Conservation (phyloP, 2,113 vertebrate genomes). For the Bubalus kerabau region DNA sequence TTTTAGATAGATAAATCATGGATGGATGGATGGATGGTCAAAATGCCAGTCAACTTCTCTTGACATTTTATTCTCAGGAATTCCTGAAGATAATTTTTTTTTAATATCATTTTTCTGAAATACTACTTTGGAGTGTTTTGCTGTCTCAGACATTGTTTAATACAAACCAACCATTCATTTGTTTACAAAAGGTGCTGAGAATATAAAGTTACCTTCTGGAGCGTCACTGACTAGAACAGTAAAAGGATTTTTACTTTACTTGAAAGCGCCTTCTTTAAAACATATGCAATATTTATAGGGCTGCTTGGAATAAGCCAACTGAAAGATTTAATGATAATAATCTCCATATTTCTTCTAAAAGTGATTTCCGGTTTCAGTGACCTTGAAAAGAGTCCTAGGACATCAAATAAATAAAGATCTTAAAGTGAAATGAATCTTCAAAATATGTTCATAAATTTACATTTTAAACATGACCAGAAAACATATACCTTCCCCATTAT, state of each 20-base stretch:
- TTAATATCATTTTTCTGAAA: neutral
- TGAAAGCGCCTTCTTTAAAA: conserved; percentile 54
- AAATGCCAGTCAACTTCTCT: neutral
- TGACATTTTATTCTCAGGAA: neutral
- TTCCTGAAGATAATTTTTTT: neutral
- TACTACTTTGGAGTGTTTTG: neutral
- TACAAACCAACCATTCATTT: neutral
- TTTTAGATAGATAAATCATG: neutral
- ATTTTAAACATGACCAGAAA: conserved; percentile 67
- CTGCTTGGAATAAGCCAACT: conserved; percentile 51
- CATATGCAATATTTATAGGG: conserved; percentile 59
- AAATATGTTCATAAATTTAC: conserved; percentile 71
- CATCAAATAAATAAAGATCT: conserved; percentile 67
- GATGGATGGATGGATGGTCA: neutral
- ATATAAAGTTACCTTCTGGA: conserved; percentile 25
- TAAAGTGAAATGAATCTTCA: conserved; percentile 66
- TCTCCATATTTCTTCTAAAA: conserved; percentile 71
- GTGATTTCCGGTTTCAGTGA: conserved; percentile 71
- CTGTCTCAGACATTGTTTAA: conserved; percentile 30
- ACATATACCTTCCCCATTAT: conserved; percentile 60
- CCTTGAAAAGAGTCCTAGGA: conserved; percentile 59
- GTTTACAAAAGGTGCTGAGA: conserved; percentile 25
- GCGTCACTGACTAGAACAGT: neutral
- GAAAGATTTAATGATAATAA: conserved; percentile 72
- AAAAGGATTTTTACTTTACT: conserved; percentile 44